phyloP scores from a whole-genome alignment of 1,140 invertebrate species.

The Leptinotarsa texana region DNA sequence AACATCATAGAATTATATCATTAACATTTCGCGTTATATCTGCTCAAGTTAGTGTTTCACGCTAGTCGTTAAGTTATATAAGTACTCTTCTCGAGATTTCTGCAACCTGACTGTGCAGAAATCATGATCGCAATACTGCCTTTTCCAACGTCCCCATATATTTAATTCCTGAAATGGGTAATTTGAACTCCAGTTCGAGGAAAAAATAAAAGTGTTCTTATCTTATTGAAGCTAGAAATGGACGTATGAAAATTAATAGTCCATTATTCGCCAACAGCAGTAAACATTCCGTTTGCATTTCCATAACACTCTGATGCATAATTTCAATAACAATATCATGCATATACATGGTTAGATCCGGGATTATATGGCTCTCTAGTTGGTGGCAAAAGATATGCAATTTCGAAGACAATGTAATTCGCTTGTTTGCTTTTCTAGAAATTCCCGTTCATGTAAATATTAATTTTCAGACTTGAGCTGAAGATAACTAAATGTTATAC shows the following conservation, averaged over 20 bases:
- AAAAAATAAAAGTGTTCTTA: not conserved
- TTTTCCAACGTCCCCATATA: no score
- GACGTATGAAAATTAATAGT: slow-evolving; percentile 6
- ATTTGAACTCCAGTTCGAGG: no score
- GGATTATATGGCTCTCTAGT: slow-evolving; percentile 26
- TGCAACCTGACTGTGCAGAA: no score
- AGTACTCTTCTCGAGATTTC: no score
- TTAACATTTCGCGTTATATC: no score
- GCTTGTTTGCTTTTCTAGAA: not conserved
- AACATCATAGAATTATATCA: no score
- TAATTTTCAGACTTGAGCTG: not conserved
- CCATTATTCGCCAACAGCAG: not conserved
- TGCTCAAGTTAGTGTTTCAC: no score
- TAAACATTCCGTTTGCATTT: slow-evolving; percentile 7
- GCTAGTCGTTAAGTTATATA: no score
- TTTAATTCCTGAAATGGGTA: no score
- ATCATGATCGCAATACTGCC: no score
- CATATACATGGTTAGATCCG: slow-evolving; percentile 25
- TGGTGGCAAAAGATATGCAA: slow-evolving; percentile 31
- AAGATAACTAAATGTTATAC: no score
- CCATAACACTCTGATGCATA: slow-evolving; percentile 9
- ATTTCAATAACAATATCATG: slow-evolving; percentile 22
- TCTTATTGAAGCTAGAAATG: not conserved
- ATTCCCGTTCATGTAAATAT: slow-evolving; percentile 6
- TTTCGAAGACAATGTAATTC: slow-evolving; percentile 27